Evolutionary conservation across 2,113 vertebrate species (phyloP).

Genomic region (Alouatta palliata): DNA sequence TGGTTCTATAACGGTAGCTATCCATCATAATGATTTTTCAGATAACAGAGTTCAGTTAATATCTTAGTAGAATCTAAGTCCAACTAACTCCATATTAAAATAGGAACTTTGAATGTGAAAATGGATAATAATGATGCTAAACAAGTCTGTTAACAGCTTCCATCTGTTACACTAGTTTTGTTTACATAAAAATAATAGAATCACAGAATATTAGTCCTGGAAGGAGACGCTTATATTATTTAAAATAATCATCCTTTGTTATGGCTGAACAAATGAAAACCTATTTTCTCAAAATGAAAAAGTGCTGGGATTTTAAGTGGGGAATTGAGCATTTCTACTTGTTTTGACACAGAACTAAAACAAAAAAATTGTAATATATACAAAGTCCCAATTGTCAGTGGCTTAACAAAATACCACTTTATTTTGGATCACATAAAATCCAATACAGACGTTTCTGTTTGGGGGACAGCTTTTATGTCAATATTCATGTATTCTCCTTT

Average conservation of each 20-base stretch:
- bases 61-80: neutral
- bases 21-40: neutral
- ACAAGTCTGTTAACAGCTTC: neutral
- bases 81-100: neutral
- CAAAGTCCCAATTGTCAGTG: neutral
- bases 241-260: neutral
- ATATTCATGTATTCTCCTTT: neutral
- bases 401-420: neutral
- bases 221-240: neutral
- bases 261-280: neutral
- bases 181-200: neutral
- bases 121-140: neutral
- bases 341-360: slow-evolving; percentile 12
- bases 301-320: neutral
- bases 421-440: neutral
- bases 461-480: neutral
- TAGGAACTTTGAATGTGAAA: slow-evolving; percentile 9
- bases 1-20: neutral
- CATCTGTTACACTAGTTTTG: neutral
- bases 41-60: neutral
- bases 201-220: neutral
- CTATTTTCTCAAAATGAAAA: neutral
- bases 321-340: neutral
- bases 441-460: neutral
- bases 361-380: neutral